Conservation (phyloP, 53 echinoderm and acorn worm genomes). For the Patiria pectinifera region DNA sequence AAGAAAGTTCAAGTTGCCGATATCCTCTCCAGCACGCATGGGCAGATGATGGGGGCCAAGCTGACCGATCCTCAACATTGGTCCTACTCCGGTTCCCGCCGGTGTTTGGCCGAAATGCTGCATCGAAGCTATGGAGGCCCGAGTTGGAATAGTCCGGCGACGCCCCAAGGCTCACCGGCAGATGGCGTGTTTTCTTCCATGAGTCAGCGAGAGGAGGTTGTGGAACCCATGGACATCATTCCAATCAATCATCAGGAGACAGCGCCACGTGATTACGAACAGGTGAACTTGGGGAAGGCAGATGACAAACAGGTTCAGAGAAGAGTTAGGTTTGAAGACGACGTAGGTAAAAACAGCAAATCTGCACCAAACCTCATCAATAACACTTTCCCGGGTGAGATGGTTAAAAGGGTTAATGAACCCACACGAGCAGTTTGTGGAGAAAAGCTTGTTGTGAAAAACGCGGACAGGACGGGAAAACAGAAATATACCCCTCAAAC, state of each 20-base stretch:
- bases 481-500: not conserved
- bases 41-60: slow-evolving; percentile 64
- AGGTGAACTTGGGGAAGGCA: not conserved
- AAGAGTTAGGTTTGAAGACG: not conserved
- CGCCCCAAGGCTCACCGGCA: not conserved
- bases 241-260: not conserved
- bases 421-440: not conserved
- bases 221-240: not conserved
- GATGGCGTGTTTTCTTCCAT: slow-evolving; percentile 17
- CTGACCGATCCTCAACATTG: slow-evolving; percentile 68
- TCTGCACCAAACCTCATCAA: not conserved
- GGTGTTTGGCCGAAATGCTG: slow-evolving; percentile 44
- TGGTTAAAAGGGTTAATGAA: not conserved
- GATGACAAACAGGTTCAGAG: not conserved
- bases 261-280: not conserved
- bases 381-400: not conserved
- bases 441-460: not conserved
- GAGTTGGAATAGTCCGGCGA: not conserved
- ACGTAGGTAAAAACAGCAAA: not conserved
- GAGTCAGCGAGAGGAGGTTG: not conserved
- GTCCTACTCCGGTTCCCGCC: slow-evolving; percentile 67
- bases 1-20: slow-evolving; percentile 52
- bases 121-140: not conserved
- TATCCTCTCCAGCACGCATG: slow-evolving; percentile 65
- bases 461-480: not conserved